phyloP scores from a whole-genome alignment of 1,140 invertebrate genomes.

The Pseudomyrmex gracilis region DNA sequence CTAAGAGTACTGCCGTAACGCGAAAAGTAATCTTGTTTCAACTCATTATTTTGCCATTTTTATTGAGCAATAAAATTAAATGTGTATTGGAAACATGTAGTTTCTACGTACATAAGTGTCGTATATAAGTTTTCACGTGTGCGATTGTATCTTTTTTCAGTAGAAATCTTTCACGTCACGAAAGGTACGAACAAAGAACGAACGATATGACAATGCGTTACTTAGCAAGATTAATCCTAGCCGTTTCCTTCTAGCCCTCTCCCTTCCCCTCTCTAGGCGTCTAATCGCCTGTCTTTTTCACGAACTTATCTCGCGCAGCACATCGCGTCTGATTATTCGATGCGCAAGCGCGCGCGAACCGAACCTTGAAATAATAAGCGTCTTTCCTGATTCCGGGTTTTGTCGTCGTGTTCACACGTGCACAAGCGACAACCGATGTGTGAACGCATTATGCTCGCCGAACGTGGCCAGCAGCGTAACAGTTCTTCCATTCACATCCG shows the following conservation, averaged over 20 bases:
- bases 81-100: not conserved
- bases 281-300: constrained; percentile 70
- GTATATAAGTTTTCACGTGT: not conserved
- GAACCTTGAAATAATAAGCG: constrained; percentile 81
- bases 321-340: constrained; percentile 77
- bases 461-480: constrained; percentile 67
- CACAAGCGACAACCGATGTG: constrained; percentile 76
- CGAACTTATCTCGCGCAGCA: constrained; percentile 75
- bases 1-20: not conserved
- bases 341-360: constrained; percentile 74
- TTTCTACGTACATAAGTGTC: not conserved
- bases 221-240: constrained; percentile 63
- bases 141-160: constrained; percentile 20
- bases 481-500: constrained; percentile 42
- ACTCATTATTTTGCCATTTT: not conserved
- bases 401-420: constrained; percentile 74
- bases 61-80: not conserved
- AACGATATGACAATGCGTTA: constrained; percentile 55
- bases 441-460: constrained; percentile 71
- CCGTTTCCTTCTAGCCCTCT: constrained; percentile 63
- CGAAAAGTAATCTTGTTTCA: not conserved
- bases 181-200: constrained; percentile 67
- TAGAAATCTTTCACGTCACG: not conserved
- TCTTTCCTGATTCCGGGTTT: constrained; percentile 78
- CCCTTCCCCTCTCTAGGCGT: constrained; percentile 30